phyloP scores from a whole-genome alignment of 2,888 invertebrate genomes.

The Anthoptus insignis region DNA sequence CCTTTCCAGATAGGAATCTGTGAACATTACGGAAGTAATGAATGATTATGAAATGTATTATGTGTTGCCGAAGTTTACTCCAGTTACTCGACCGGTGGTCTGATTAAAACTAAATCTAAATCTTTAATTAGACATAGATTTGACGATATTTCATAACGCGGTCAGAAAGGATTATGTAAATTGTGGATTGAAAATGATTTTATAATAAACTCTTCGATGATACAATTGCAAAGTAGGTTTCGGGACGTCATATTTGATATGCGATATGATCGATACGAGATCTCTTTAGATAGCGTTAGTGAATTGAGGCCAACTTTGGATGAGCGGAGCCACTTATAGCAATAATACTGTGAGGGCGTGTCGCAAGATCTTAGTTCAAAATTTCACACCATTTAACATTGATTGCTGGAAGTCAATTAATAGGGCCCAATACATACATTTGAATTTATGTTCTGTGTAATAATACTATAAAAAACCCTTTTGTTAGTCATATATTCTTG shows the following conservation, averaged over 20 bases:
- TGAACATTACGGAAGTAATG: conserved; percentile 33
- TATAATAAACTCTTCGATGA: conserved; percentile 39
- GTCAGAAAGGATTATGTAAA: conserved; percentile 31
- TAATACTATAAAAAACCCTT: no score
- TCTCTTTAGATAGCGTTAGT: conserved; percentile 68
- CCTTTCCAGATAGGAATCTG: conserved; percentile 32
- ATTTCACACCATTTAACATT: conserved; percentile 17
- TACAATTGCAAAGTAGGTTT: conserved; percentile 57
- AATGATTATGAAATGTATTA: conserved; percentile 36
- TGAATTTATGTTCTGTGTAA: neutral
- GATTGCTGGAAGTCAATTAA: conserved; percentile 31
- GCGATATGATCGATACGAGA: conserved; percentile 64
- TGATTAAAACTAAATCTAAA: conserved; percentile 37
- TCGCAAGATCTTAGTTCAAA: conserved; percentile 44
- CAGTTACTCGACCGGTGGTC: conserved; percentile 25
- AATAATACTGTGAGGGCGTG: conserved; percentile 44
- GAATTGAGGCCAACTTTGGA: conserved; percentile 63
- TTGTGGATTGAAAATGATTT: conserved; percentile 26
- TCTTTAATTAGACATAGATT: conserved; percentile 35
- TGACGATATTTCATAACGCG: conserved; percentile 29
- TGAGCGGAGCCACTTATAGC: conserved; percentile 54
- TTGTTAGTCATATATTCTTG: no score
- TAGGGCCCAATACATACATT: neutral
- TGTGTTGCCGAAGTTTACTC: conserved; percentile 28
- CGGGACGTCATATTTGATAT: conserved; percentile 62